These are phyloP conservation scores for Salarias fasciatus DNA, from an alignment of 2,797 vertebrate genomes.

Conservation along the genomic window DNA sequence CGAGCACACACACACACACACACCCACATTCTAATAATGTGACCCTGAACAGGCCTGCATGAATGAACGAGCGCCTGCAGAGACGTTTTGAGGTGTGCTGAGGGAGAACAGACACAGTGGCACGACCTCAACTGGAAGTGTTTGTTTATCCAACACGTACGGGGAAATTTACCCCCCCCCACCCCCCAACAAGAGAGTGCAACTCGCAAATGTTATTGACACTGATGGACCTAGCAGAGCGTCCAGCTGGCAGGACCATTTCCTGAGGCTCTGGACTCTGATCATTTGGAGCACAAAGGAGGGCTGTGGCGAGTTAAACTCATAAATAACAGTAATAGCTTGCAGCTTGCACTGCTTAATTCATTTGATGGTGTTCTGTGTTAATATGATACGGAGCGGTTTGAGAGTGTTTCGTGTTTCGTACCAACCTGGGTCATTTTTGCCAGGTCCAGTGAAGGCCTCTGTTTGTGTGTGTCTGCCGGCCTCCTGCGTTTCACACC, in stretches of 20 bases:
- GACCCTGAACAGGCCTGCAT: constrained; percentile 45
- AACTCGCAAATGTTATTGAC: constrained; percentile 40
- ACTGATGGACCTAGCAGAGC: constrained; percentile 32
- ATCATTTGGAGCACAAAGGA: constrained; percentile 11
- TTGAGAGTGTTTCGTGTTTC: neutral
- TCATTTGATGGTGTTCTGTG: too few relatives aligned
- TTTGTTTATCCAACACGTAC: constrained; percentile 58
- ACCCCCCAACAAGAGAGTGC: constrained; percentile 30
- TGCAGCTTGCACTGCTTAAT: too few relatives aligned
- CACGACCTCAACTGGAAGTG: constrained; percentile 46
- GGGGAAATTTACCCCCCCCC: constrained; percentile 23
- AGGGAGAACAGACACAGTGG: constrained; percentile 51
- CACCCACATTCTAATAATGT: constrained; percentile 44
- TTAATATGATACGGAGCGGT: too few relatives aligned
- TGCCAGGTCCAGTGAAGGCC: constrained; percentile 93
- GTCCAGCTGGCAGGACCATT: constrained; percentile 38
- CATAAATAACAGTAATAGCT: too few relatives aligned
- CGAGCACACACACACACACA: constrained; percentile 32
- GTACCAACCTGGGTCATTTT: constrained; percentile 92
- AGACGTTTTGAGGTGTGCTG: constrained; percentile 59
- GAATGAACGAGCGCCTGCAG: constrained; percentile 41
- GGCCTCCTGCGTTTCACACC: constrained; percentile 91
- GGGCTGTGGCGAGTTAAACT: neutral
- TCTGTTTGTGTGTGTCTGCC: constrained; percentile 86
- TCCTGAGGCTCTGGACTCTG: constrained; percentile 17